Conservation (phyloP, 53 echinoderm and acorn worm genomes). For the Pentamera pediparva region DNA sequence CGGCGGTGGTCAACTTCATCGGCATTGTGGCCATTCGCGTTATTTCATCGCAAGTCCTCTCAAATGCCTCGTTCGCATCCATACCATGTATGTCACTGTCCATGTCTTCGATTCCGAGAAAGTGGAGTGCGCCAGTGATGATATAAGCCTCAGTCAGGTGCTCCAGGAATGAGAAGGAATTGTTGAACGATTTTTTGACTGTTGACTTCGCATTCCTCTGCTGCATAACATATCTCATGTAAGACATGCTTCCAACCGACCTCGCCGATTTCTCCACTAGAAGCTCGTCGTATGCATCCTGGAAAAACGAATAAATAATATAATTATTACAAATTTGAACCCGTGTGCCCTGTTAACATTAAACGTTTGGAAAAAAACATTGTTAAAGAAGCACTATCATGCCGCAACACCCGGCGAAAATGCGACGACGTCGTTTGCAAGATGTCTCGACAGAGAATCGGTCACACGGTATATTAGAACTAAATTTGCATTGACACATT, state of each 20-base stretch:
- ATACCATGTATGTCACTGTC: background rate
- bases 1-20: too few relatives aligned
- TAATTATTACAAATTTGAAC: too few relatives aligned
- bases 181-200: background rate
- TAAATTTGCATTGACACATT: too few relatives aligned
- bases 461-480: too few relatives aligned
- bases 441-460: too few relatives aligned
- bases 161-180: background rate
- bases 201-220: background rate
- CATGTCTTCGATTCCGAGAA: background rate
- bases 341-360: too few relatives aligned
- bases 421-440: too few relatives aligned
- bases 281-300: background rate
- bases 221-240: background rate
- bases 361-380: too few relatives aligned
- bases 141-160: background rate
- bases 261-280: background rate
- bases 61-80: background rate
- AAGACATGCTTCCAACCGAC: background rate
- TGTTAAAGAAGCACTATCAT: too few relatives aligned
- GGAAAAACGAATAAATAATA: too few relatives aligned
- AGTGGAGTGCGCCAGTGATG: background rate
- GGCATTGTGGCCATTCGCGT: background rate
- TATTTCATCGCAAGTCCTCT: background rate
- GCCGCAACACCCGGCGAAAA: too few relatives aligned